A percentile compares a stretch with the other conserved stretches of the same genome.
Evolutionary conservation across 2,113 vertebrate species (phyloP).

Genomic region (Diadophis punctatus): DNA sequence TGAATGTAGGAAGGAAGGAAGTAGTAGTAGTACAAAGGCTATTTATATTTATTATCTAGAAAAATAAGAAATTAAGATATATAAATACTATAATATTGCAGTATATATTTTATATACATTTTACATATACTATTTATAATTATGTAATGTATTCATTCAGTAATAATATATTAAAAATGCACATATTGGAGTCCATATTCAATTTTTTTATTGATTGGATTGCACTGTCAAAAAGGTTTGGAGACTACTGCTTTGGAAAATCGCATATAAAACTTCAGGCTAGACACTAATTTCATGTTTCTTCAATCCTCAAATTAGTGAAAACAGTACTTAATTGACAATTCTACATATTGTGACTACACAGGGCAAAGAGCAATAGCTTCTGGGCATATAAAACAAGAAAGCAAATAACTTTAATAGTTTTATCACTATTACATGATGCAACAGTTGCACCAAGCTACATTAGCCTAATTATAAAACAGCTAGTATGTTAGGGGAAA

Average conservation of each 20-base stretch:
- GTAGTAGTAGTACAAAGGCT: neutral
- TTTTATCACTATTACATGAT: constrained; percentile 32
- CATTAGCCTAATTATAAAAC: constrained; percentile 19
- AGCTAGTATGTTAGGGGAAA: constrained; percentile 5
- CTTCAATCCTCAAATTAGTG: neutral
- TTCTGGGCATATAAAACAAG: neutral
- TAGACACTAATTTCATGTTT: neutral
- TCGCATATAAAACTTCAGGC: neutral
- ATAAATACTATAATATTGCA: neutral
- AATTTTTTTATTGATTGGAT: neutral
- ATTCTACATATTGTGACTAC: neutral
- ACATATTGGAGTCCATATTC: neutral
- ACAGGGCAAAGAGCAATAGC: neutral
- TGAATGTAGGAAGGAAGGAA: neutral
- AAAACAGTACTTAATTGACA: neutral
- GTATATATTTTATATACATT: neutral
- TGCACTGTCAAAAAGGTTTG: neutral
- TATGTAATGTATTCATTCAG: neutral
- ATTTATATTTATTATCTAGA: neutral
- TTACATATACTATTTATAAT: neutral
- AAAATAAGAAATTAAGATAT: neutral
- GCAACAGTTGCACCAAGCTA: constrained; percentile 24
- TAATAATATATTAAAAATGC: neutral
- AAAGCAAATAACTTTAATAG: neutral
- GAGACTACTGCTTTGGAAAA: neutral